These are phyloP conservation scores for Podiceps cristatus DNA, from an alignment of 2,113 vertebrate genomes.

Conservation along the genomic window DNA sequence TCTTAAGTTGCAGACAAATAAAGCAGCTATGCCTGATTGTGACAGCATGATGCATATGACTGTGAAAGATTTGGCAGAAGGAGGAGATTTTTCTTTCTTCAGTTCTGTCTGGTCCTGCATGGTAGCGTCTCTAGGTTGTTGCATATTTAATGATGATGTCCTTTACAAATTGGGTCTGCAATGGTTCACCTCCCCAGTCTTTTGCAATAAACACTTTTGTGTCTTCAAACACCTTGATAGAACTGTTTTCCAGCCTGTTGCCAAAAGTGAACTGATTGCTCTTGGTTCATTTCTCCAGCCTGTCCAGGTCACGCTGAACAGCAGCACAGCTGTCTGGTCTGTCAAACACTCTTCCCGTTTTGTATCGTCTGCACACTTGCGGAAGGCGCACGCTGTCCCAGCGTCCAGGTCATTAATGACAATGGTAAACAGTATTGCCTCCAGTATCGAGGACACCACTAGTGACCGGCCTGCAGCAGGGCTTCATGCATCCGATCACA, in stretches of 20 bases:
- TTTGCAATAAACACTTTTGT: neutral
- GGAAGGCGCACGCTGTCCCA: neutral
- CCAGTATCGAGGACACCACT: neutral
- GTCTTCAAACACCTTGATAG: neutral
- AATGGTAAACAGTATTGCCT: neutral
- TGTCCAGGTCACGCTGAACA: neutral
- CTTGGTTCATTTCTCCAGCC: neutral
- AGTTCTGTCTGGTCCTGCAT: neutral
- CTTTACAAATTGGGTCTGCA: neutral
- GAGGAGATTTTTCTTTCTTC: neutral
- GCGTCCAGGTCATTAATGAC: neutral
- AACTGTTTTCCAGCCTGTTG: neutral
- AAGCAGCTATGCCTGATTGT: neutral
- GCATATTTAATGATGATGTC: neutral
- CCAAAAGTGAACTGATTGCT: neutral
- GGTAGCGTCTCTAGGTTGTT: neutral
- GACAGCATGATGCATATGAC: neutral
- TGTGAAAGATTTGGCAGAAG: neutral
- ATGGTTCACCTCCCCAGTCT: neutral
- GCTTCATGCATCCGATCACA: neutral
- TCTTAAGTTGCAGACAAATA: neutral
- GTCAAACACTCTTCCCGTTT: neutral
- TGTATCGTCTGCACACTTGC: neutral
- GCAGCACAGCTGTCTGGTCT: neutral
- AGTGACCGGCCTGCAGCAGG: neutral